Conservation (phyloP, 2,888 invertebrate species). For the Apantesis nais region DNA sequence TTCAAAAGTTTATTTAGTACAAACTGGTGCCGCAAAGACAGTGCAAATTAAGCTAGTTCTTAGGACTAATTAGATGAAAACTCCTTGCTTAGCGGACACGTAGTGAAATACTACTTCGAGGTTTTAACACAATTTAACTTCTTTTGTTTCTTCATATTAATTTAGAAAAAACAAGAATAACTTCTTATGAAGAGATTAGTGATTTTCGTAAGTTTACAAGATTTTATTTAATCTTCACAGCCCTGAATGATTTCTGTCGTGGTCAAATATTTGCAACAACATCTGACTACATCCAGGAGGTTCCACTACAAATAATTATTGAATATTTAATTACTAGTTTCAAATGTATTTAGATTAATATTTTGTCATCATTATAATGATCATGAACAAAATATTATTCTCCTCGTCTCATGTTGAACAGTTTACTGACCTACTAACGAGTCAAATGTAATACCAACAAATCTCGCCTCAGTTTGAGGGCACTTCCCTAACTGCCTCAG, state of each 20-base stretch:
- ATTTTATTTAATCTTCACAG: neutral
- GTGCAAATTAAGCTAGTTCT: constrained; percentile 16
- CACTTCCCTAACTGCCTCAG: too few relatives aligned
- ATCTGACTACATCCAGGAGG: neutral
- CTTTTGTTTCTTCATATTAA: constrained; percentile 15
- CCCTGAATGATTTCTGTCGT: neutral
- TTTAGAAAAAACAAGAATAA: constrained; percentile 4
- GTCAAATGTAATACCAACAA: too few relatives aligned
- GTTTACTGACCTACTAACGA: too few relatives aligned
- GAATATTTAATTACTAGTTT: too few relatives aligned
- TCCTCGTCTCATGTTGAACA: too few relatives aligned
- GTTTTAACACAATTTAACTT: constrained; percentile 29
- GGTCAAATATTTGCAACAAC: neutral
- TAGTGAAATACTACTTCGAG: constrained; percentile 21
- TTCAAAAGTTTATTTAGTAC: constrained; percentile 37
- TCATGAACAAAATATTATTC: too few relatives aligned
- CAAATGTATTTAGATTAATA: too few relatives aligned
- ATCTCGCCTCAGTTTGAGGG: too few relatives aligned
- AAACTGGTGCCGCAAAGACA: constrained; percentile 25
- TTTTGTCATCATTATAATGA: too few relatives aligned
- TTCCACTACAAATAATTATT: neutral
- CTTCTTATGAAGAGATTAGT: neutral
- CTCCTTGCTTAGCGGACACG: constrained; percentile 19
- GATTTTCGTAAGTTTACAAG: neutral
- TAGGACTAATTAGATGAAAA: constrained; percentile 13